A percentile compares a stretch with the other conserved stretches of the same genome.
Evolutionary conservation across 2,888 invertebrate species (phyloP).

Genomic region (Caenorhabditis panamensis): DNA sequence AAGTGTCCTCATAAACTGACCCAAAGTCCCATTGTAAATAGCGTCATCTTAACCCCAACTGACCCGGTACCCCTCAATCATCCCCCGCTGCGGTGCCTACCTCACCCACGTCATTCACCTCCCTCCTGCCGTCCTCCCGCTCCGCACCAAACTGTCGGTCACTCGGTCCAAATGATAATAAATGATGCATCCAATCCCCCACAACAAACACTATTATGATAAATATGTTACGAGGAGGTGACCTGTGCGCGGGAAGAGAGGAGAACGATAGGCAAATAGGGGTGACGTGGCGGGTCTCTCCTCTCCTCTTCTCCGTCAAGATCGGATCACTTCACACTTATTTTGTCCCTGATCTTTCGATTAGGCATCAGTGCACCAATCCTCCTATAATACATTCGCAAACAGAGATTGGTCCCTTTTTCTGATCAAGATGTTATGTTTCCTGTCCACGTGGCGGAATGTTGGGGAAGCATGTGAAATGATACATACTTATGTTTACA

Average conservation of each 20-base stretch:
- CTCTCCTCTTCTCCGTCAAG: conserved; percentile 16
- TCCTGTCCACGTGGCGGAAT: not conserved
- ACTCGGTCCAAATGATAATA: conserved; percentile 27
- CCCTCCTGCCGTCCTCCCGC: not conserved
- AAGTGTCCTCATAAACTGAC: not conserved
- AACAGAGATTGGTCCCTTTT: not conserved
- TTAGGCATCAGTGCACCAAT: conserved; percentile 10
- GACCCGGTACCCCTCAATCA: conserved; percentile 34
- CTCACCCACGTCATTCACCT: conserved; percentile 38
- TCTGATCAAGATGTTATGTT: too few species aligned
- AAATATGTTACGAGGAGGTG: conserved; percentile 34
- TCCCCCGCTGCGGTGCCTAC: conserved; percentile 40
- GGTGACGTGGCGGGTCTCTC: conserved; percentile 45
- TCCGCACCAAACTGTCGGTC: conserved; percentile 47
- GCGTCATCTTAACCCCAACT: conserved; percentile 55
- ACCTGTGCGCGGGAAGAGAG: conserved; percentile 11
- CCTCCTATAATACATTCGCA: not conserved
- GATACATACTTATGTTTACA: not conserved
- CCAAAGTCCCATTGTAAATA: conserved; percentile 48
- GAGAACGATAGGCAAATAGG: conserved; percentile 43
- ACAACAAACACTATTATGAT: conserved; percentile 47
- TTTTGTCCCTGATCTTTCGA: conserved; percentile 35
- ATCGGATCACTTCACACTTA: conserved; percentile 40
- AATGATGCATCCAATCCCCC: conserved; percentile 10
- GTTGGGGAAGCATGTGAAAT: conserved; percentile 6